Conservation (phyloP, 2,113 vertebrate genomes). For the Tursiops truncatus region DNA sequence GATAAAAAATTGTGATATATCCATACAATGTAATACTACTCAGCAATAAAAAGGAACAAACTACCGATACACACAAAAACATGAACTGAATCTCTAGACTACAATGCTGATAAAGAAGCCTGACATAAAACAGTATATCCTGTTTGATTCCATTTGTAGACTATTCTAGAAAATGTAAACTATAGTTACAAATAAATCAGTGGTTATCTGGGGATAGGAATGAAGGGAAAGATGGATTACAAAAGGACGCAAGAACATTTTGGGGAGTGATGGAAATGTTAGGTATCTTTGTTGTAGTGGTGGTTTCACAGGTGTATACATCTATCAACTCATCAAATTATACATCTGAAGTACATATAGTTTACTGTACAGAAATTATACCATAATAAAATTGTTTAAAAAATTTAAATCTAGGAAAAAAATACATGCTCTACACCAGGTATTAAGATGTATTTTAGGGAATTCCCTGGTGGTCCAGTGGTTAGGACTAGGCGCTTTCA, state of each 20-base stretch:
- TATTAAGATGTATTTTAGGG: conserved; percentile 5
- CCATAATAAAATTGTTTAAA: neutral
- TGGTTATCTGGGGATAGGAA: neutral
- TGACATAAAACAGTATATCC: neutral
- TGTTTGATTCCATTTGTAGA: neutral
- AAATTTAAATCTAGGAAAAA: conserved; percentile 9
- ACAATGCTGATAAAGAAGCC: neutral
- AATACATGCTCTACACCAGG: neutral
- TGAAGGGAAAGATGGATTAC: neutral
- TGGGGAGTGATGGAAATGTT: neutral
- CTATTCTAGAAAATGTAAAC: conserved; percentile 2
- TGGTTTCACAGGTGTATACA: neutral
- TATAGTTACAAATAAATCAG: neutral
- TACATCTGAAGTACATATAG: neutral
- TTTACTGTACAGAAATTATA: neutral
- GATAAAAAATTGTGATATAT: neutral
- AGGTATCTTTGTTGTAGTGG: neutral
- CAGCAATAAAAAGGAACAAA: neutral
- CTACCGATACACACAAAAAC: neutral
- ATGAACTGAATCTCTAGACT: neutral
- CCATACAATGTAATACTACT: neutral
- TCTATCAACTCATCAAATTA: neutral
- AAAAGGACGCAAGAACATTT: neutral
- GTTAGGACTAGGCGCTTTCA: neutral
- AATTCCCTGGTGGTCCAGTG: neutral